Evolutionary conservation across 2,113 vertebrate genomes (phyloP).

Genomic region (Gadus macrocephalus): DNA sequence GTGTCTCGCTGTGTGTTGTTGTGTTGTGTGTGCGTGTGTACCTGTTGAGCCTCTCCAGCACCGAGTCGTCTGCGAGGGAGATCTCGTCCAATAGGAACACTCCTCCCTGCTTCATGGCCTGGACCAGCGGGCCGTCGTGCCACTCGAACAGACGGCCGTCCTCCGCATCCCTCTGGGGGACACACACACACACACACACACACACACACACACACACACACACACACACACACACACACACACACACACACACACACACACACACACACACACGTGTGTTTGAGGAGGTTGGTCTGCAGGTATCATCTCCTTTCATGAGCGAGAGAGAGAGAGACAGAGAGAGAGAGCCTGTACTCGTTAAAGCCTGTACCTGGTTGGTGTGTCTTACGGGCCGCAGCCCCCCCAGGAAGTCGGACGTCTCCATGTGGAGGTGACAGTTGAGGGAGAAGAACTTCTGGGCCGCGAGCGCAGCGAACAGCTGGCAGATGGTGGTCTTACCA

Average conservation of each 20-base stretch:
- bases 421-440: conserved; percentile 96
- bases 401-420: conserved; percentile 94
- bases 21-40: conserved; percentile 38
- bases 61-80: conserved; percentile 94
- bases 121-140: conserved; percentile 91
- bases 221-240: neutral
- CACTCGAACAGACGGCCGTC: conserved; percentile 86
- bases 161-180: conserved; percentile 72
- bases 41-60: conserved; percentile 97
- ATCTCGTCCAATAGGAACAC: conserved; percentile 97
- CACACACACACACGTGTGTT: too few species aligned
- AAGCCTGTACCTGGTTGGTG: conserved; percentile 53
- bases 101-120: conserved; percentile 86
- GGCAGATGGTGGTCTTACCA: conserved; percentile 96
- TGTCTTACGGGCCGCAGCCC: conserved; percentile 87
- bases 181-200: too few species aligned
- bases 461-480: conserved; percentile 85
- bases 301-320: too few species aligned
- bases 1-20: neutral
- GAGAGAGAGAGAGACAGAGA: too few species aligned
- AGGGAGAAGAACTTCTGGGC: conserved; percentile 83
- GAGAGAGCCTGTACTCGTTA: conserved; percentile 26
- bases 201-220: neutral
- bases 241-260: too few species aligned
- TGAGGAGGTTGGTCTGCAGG: too few species aligned